Evolutionary conservation across 2,797 vertebrate species (phyloP).

Genomic region (Caiman crocodilus): DNA sequence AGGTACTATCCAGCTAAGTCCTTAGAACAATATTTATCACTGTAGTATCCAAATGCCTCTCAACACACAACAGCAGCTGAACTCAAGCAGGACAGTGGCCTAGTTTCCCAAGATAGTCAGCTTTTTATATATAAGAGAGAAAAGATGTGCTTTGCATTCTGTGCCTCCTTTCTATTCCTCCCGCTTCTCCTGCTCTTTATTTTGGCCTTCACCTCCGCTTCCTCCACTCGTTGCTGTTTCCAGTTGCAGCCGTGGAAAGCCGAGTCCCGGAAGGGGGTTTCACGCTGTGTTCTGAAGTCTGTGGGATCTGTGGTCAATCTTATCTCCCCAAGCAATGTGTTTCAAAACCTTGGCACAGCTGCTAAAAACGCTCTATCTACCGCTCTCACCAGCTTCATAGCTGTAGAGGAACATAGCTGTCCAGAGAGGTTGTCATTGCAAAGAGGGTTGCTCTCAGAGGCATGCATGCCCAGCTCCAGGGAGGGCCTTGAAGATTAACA

Average conservation of each 20-base stretch:
- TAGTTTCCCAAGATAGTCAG: fast-evolving
- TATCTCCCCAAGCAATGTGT: fast-evolving
- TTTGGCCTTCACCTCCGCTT: neutral
- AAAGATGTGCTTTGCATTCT: neutral
- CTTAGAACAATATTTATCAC: neutral
- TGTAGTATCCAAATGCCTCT: fast-evolving
- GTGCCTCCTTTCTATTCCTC: fast-evolving
- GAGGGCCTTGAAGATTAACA: neutral
- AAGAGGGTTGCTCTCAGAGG: fast-evolving
- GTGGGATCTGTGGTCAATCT: neutral
- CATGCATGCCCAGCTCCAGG: neutral
- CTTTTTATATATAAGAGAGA: no score
- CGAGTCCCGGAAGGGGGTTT: neutral
- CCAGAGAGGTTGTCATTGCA: fast-evolving
- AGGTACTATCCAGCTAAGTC: conserved; percentile 6
- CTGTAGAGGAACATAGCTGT: neutral
- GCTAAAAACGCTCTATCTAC: neutral
- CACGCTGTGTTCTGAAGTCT: neutral
- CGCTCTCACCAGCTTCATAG: neutral
- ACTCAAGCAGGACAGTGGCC: neutral
- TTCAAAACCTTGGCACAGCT: neutral
- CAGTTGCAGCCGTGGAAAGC: neutral
- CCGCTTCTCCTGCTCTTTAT: neutral
- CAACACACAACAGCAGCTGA: neutral
- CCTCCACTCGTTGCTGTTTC: neutral